Conservation (phyloP, 2,888 invertebrate genomes). For the Agrilus biguttatus region DNA sequence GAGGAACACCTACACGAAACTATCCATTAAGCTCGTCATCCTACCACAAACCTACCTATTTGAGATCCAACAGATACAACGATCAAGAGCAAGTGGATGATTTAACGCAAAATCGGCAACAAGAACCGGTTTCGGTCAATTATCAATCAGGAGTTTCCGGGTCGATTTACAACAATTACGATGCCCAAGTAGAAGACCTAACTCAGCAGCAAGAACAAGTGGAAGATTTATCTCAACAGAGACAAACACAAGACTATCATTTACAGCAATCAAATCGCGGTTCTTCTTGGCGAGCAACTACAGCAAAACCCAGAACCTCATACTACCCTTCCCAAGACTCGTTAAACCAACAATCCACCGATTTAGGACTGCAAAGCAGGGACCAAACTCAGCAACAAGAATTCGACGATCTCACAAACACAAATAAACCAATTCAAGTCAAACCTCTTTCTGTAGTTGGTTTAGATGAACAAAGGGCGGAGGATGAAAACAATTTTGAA, state of each 20-base stretch:
- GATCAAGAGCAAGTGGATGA: no score
- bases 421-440: constrained; percentile 8
- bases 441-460: constrained; percentile 8
- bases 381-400: constrained; percentile 5
- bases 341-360: constrained; percentile 4
- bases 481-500: constrained; percentile 7
- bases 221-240: constrained; percentile 19
- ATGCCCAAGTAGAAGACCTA: constrained; percentile 4
- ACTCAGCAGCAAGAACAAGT: constrained; percentile 5
- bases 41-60: no score
- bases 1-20: no score
- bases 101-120: no score
- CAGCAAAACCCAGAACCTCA: background rate
- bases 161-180: no score
- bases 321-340: constrained; percentile 1
- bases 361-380: background rate
- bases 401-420: background rate
- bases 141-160: no score
- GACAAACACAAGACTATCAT: constrained; percentile 4
- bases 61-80: no score
- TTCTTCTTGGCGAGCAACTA: background rate
- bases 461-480: background rate
- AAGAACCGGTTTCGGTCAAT: no score
- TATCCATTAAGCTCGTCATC: no score
- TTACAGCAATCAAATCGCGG: constrained; percentile 1